phyloP scores from a whole-genome alignment of 1,140 invertebrate species.

The Drosophila subpulchrella region DNA sequence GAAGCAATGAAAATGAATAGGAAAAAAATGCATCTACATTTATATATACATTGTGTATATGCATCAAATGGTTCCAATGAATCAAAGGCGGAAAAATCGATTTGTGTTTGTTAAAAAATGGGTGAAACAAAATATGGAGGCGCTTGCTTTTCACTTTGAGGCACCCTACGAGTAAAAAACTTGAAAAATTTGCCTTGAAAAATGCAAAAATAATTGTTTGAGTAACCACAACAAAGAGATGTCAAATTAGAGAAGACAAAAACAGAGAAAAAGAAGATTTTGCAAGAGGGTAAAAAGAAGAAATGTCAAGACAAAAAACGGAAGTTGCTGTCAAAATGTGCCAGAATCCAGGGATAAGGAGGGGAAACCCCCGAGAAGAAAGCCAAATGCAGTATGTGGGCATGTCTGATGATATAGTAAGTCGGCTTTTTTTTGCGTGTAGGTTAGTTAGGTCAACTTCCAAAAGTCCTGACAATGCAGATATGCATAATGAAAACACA shows the following conservation, averaged over 20 bases:
- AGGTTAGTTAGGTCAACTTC: conserved; percentile 26
- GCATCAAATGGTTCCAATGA: conserved; percentile 35
- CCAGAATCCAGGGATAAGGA: conserved; percentile 12
- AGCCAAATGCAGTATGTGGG: conserved; percentile 24
- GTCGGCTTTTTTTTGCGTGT: conserved; percentile 9
- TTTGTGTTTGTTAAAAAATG: conserved; percentile 27
- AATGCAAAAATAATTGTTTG: conserved; percentile 71
- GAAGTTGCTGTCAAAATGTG: conserved; percentile 66
- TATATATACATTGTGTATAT: neutral
- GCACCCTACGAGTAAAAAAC: conserved; percentile 6
- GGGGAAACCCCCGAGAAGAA: neutral
- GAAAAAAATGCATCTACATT: conserved; percentile 6
- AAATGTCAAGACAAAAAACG: conserved; percentile 44
- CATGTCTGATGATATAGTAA: conserved; percentile 19
- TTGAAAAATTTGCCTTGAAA: conserved; percentile 34
- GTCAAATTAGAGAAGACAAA: conserved; percentile 55
- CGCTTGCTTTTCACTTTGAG: conserved; percentile 31
- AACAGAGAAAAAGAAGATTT: conserved; percentile 11
- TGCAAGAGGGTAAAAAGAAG: conserved; percentile 2
- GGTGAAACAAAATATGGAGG: neutral
- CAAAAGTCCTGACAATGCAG: conserved; percentile 43
- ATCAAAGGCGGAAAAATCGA: conserved; percentile 34
- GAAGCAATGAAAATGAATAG: conserved; percentile 16
- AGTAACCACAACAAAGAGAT: conserved; percentile 61
- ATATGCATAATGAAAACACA: conserved; percentile 34